Percentiles rank a stretch among this genome's conserved stretches.
phyloP scores from a whole-genome alignment of 2,113 vertebrate genomes.

The Alethe castanea region DNA sequence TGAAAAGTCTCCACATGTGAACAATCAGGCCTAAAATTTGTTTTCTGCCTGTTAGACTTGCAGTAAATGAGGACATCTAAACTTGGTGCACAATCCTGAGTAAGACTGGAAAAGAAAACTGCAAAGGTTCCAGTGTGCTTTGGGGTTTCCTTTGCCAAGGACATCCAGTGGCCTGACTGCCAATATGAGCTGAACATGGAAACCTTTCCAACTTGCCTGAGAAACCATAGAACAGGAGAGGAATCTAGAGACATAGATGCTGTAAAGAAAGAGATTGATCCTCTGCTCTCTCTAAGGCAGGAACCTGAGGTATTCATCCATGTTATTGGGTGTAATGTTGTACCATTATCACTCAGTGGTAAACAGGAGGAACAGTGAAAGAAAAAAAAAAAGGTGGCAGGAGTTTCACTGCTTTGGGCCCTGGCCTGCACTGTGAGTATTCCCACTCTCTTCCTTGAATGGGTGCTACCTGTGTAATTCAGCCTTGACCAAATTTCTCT shows the following conservation, averaged over 20 bases:
- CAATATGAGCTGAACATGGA: background rate
- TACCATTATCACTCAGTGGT: background rate
- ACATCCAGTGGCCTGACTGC: constrained; percentile 13
- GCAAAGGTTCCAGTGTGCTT: background rate
- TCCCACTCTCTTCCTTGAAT: background rate
- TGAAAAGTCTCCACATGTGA: background rate
- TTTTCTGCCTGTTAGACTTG: background rate
- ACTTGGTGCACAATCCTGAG: background rate
- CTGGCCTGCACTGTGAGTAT: background rate
- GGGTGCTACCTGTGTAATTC: background rate
- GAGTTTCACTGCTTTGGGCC: background rate
- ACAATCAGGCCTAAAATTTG: background rate
- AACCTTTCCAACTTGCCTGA: background rate
- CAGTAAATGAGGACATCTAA: background rate
- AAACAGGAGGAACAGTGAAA: background rate
- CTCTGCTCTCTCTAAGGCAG: background rate
- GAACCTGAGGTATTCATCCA: background rate
- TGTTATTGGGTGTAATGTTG: background rate
- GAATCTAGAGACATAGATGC: background rate
- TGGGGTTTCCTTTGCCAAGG: constrained; percentile 21
- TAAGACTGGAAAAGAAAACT: background rate
- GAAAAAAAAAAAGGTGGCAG: background rate
- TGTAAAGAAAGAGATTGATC: background rate
- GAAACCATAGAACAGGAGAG: background rate
- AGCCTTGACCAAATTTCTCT: background rate